Conservation (phyloP, 2,888 invertebrate genomes). For the Azorinus chamasolen region DNA sequence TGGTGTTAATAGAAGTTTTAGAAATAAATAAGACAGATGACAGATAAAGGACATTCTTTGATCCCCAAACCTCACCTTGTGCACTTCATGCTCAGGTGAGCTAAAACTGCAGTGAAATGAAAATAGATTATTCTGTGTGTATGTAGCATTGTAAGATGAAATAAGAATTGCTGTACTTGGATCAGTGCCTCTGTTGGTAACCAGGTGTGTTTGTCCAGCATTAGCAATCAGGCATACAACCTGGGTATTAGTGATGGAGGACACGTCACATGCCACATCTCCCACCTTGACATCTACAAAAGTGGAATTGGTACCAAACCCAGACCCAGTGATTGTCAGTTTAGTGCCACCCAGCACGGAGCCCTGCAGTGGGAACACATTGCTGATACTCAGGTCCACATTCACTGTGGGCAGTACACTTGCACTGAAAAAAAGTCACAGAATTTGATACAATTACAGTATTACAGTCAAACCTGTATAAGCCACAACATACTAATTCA, state of each 20-base stretch:
- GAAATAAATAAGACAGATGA: too few relatives aligned
- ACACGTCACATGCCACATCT: constrained; percentile 39
- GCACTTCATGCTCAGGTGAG: too few relatives aligned
- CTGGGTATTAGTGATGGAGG: constrained; percentile 44
- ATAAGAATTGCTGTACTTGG: too few relatives aligned
- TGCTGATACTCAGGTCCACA: constrained; percentile 65
- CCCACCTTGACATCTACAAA: constrained; percentile 70
- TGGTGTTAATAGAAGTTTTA: too few relatives aligned
- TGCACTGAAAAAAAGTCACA: constrained; percentile 9
- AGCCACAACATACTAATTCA: neutral
- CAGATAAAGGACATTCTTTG: too few relatives aligned
- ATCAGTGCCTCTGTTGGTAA: constrained; percentile 68
- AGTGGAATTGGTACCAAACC: constrained; percentile 65
- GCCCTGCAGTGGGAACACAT: constrained; percentile 68
- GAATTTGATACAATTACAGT: neutral
- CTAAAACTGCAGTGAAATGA: too few relatives aligned
- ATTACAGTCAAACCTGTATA: neutral
- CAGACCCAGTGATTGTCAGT: constrained; percentile 73
- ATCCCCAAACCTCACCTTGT: too few relatives aligned
- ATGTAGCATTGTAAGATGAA: too few relatives aligned
- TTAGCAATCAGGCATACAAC: constrained; percentile 67
- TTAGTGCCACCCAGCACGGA: constrained; percentile 73
- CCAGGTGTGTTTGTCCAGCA: constrained; percentile 58
- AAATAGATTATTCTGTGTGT: too few relatives aligned
- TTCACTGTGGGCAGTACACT: constrained; percentile 38